Conservation (phyloP, 2,888 invertebrate species). For the Marasmarcha lunaedactyla region DNA sequence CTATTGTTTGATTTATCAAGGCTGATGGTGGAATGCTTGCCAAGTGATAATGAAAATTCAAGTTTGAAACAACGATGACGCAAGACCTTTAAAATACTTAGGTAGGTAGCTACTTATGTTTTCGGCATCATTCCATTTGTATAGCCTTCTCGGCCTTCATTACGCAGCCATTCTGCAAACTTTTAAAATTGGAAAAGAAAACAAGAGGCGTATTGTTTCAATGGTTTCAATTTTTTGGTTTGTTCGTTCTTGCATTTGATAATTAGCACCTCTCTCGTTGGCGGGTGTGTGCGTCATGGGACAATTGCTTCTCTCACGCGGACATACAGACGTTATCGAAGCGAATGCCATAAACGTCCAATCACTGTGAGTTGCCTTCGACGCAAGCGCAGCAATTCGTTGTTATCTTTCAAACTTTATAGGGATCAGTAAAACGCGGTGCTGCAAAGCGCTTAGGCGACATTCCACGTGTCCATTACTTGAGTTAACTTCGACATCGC, state of each 20-base stretch:
- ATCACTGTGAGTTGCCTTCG: constrained; percentile 48
- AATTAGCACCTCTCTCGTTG: constrained; percentile 54
- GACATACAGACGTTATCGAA: constrained; percentile 48
- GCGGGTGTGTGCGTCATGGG: constrained; percentile 19
- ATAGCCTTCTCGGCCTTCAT: constrained; percentile 61
- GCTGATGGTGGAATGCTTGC: constrained; percentile 60
- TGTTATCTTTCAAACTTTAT: constrained; percentile 70
- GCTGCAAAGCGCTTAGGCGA: constrained; percentile 57
- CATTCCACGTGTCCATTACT: constrained; percentile 44
- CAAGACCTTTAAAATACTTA: constrained; percentile 55
- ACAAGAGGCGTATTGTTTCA: constrained; percentile 65
- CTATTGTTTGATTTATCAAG: constrained; percentile 70
- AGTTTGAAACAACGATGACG: constrained; percentile 67
- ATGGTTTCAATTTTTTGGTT: constrained; percentile 65
- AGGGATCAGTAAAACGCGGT: constrained; percentile 66
- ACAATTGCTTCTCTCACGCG: constrained; percentile 40
- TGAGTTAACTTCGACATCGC: too few species aligned
- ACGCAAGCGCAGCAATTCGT: constrained; percentile 47
- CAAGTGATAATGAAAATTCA: constrained; percentile 70
- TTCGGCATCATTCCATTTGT: constrained; percentile 67
- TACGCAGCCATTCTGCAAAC: constrained; percentile 67
- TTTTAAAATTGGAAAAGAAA: constrained; percentile 63
- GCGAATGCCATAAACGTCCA: constrained; percentile 58
- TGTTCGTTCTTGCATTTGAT: constrained; percentile 62
- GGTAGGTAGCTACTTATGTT: constrained; percentile 51